Evolutionary conservation across 53 echinoderm and acorn worm species (phyloP), one percentile per base, ranked within the genome.

Genomic region (Henricia sp.): DNA sequence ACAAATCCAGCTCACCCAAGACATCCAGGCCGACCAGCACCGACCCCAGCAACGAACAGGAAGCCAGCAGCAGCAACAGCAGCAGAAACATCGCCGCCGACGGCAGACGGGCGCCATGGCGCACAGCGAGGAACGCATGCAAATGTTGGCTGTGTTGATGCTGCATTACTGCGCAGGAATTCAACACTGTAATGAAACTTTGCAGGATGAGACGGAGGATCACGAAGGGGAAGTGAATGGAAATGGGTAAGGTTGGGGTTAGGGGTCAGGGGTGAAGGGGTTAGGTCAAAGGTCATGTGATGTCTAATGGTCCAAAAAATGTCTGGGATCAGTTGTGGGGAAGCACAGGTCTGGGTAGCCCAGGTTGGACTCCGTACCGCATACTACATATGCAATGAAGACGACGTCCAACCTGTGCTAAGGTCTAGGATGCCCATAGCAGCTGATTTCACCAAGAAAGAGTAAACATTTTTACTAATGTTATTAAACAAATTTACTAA

Each of bases 151-250:
- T 20, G 90, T 92, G 52, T 82, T 99, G 67, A 97, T 97, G 97
- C 88, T 94, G 25, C 99, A 99, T 67, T 99, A 94, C 86, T 99
- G 99, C 66, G 94, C 99, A 9, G 99, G 99, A 16, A 92, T 99
- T 65, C 94, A 99, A 50, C 94, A 99, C 70, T 94, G 94, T 43
- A 99, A 94, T 35, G 99, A 99, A 59, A 85, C 74, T 26, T 30
- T 67, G 17, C 74, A 74, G 54, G 2, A 60, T 11, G 12, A 10
- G 21, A 4, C 53, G 0, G 33, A 67, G 28, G 83, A 83, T 14
- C 9, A 20, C 11, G 40, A 52, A 1, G 66, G 32, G 20, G 6
- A 67, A n/a, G 39, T 39, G 0, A 67, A 67, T 38, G 67, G 39
- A 23, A 67, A 38, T 20, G 39, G 20, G 67, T 20, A 67, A 67